Conservation (phyloP, 2,888 invertebrate genomes). For the Coecobrya sp. region DNA sequence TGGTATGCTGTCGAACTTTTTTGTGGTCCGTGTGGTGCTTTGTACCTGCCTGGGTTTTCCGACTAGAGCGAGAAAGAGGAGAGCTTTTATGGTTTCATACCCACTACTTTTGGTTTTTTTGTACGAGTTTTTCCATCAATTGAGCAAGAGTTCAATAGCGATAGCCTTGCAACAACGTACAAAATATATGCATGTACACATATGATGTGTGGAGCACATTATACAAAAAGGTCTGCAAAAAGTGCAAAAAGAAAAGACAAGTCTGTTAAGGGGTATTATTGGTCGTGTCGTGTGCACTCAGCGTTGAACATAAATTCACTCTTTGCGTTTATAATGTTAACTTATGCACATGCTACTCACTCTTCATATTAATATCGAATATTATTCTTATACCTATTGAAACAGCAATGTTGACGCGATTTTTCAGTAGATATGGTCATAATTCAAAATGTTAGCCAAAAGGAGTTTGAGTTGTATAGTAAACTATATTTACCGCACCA, state of each 20-base stretch:
- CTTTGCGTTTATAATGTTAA: neutral
- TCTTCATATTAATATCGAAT: neutral
- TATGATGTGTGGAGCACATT: slow-evolving; percentile 11
- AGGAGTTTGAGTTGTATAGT: neutral
- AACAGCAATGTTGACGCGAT: neutral
- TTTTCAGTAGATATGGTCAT: too few species aligned
- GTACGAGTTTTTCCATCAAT: slow-evolving; percentile 51
- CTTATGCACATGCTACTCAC: neutral
- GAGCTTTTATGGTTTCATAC: slow-evolving; percentile 66
- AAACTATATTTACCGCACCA: neutral
- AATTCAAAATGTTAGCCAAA: too few species aligned
- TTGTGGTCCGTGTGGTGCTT: slow-evolving; percentile 75
- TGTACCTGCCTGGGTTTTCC: slow-evolving; percentile 64
- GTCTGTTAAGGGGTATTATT: neutral
- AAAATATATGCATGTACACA: neutral
- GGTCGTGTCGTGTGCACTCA: slow-evolving; percentile 10
- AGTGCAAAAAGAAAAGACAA: slow-evolving; percentile 6
- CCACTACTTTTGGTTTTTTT: slow-evolving; percentile 30
- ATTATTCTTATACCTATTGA: neutral
- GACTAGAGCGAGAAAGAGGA: neutral
- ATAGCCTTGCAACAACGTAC: neutral
- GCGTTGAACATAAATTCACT: neutral
- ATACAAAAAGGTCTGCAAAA: slow-evolving; percentile 9
- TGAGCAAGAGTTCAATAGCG: slow-evolving; percentile 45
- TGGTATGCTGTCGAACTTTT: slow-evolving; percentile 77